Evolutionary conservation across 2,888 invertebrate species (phyloP), one percentile per base, ranked within the genome.

Genomic region (Pheosia tremula): DNA sequence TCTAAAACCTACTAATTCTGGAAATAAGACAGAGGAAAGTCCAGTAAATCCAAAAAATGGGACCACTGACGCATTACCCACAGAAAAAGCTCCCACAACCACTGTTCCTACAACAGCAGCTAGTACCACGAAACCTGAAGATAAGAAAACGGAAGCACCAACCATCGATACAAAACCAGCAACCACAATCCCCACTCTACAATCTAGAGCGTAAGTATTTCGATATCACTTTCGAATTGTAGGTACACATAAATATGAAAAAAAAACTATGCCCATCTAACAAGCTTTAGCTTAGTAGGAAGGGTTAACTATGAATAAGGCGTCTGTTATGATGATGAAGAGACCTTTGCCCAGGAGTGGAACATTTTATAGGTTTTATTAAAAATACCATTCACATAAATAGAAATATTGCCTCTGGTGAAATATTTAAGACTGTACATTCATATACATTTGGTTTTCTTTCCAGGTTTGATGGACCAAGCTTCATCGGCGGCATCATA

Each of bases 401-500:
- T 24, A 24, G 24, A 24, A 24, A 24, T 24, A 24, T 24, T 24
- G 24, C 24, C 24, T 1, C 24, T 24, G 24, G 24, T 24, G 24
- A 24, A 24, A 24, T 24, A 24, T 24, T 24, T 24, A 24, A 24
- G 24, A 24, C 24, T 24, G 1, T 1, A 24, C 7, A 39, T 6
- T 6, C 39, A 6, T 7, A 24, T 36, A 52, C 11, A 52, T 52
- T 52, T 5, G 45, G 63, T 52, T 66, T 60, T 67, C 79, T 80
- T 84, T 89, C 86, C 80, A 95, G 95, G 55, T 97, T 97, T 78
- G 97, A 97, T 84, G 96, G 96, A 3, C 94, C 96, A 1, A 97
- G 97, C 77, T 97, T 97, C 86, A 94, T 97, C 68, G 98, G 98
- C 43, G 98, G 98, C 54, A 98, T 98, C 66, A 96, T 98, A 41